phyloP scores from a whole-genome alignment of 2,113 vertebrate species.

The Anoura caudifer region DNA sequence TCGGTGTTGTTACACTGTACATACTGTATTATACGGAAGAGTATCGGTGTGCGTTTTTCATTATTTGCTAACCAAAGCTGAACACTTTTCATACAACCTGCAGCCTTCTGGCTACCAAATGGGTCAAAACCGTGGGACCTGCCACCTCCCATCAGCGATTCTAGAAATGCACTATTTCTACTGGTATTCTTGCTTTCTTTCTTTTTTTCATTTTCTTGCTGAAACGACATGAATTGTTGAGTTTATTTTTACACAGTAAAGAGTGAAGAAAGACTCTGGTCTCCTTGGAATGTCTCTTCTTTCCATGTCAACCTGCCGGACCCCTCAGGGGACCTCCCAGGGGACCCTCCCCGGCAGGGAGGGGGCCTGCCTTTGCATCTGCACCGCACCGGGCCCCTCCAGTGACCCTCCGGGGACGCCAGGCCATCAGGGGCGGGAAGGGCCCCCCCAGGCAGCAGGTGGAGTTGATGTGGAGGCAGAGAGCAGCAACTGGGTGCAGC shows the following conservation, averaged over 20 bases:
- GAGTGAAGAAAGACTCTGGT: conserved; percentile 81
- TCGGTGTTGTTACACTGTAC: conserved; percentile 77
- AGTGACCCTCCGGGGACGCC: neutral
- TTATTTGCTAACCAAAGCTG: conserved; percentile 86
- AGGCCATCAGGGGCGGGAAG: neutral
- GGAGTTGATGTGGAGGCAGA: neutral
- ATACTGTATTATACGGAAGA: conserved; percentile 80
- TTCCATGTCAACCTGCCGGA: neutral
- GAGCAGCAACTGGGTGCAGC: neutral
- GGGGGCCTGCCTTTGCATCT: accelerated
- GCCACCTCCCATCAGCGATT: conserved; percentile 74
- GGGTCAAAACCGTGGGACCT: conserved; percentile 63
- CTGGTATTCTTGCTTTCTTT: conserved; percentile 78
- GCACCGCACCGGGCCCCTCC: neutral
- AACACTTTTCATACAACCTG: conserved; percentile 78
- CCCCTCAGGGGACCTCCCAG: neutral
- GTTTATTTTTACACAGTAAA: conserved; percentile 93
- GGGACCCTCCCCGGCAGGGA: neutral
- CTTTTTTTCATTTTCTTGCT: conserved; percentile 82
- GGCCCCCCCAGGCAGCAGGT: neutral
- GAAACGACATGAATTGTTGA: conserved; percentile 85
- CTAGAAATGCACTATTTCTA: conserved; percentile 82
- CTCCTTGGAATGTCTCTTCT: neutral
- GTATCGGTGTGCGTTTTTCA: conserved; percentile 71
- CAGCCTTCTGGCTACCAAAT: conserved; percentile 77